Base-by-base conservation (phyloP, 1,140 invertebrate genomes). In the Pseudomyrmex dendroicus region DNA sequence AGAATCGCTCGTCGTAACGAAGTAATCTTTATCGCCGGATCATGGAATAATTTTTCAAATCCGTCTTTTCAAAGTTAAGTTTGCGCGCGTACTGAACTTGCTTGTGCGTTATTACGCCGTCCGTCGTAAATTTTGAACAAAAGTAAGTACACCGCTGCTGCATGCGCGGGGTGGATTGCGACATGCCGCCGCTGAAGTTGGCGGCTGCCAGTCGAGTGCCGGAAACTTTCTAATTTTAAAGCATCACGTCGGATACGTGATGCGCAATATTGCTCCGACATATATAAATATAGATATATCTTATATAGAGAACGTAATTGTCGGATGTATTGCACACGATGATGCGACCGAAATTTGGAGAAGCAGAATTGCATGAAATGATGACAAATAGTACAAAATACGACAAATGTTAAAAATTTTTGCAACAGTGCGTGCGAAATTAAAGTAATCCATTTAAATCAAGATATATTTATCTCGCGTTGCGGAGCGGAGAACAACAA, bases 1-100 rank as follows among this genome's bases (percentile, higher is more conserved):
- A 74, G 70, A 74, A 74, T 61, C 84, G 77, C 73, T 56, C 64
- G 76, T 82, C 54, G 84, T 52, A 59, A 67, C 77, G 63, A 86
- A 86, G 70, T 70, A 82, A 85, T 76, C 68, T 70, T 83, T 67
- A 52, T 64, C 61, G 20, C 44, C 50, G 56, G 59, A 59, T 50
- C 50, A 50, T 35, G 13, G 73, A 64, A 59, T 80, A 85, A 85
- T 86, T 86, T 72, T 62, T 52, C 56, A 73, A 67, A 50, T 52
- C 67, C 66, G 66, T 73, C 82, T 83, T 76, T 83, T 73, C 73
- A n/a, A 72, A 80, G 76, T 80, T 80, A 54, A 22, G 25, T 35
- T 35, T 35, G 35, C 17, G 63, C 74, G 25, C 25, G 68, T 73
- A 48, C 61, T 59, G 25, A 74, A 82, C 78, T 82, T 82, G 68